These are phyloP conservation scores for Dolichotis patagonum DNA, from an alignment of 2,113 vertebrate species.

Conservation along the genomic window DNA sequence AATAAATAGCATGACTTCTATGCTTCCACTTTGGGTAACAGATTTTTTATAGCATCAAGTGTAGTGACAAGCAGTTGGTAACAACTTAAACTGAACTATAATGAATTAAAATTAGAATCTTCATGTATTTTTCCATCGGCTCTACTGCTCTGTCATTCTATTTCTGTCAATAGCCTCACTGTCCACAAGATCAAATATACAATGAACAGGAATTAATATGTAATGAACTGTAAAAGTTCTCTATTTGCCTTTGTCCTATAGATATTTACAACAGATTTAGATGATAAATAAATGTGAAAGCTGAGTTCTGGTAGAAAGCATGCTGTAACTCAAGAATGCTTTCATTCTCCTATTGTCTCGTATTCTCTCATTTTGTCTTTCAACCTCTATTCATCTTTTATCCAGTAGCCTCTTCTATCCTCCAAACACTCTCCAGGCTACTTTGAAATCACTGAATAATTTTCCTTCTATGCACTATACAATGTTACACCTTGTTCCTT, in stretches of 20 bases:
- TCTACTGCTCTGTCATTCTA: background rate
- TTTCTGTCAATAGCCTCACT: background rate
- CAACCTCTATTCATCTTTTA: background rate
- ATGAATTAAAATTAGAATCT: slow-evolving; percentile 41
- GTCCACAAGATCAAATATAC: background rate
- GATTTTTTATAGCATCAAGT: background rate
- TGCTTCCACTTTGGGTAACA: background rate
- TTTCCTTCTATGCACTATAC: background rate
- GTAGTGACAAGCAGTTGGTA: background rate
- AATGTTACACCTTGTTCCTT: background rate
- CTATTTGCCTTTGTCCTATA: background rate
- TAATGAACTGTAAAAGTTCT: background rate
- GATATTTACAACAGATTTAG: background rate
- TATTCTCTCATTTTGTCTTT: background rate
- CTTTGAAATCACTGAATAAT: slow-evolving; percentile 5
- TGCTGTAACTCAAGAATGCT: background rate
- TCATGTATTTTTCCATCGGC: background rate
- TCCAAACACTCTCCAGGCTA: background rate
- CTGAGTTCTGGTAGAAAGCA: background rate
- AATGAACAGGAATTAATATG: background rate
- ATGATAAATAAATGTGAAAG: background rate
- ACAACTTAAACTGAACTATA: slow-evolving; percentile 26
- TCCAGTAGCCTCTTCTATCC: background rate
- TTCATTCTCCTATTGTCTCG: background rate
- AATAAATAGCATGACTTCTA: background rate